Evolutionary conservation across 1,140 invertebrate species (phyloP).

Genomic region (Scaptomyza montana): DNA sequence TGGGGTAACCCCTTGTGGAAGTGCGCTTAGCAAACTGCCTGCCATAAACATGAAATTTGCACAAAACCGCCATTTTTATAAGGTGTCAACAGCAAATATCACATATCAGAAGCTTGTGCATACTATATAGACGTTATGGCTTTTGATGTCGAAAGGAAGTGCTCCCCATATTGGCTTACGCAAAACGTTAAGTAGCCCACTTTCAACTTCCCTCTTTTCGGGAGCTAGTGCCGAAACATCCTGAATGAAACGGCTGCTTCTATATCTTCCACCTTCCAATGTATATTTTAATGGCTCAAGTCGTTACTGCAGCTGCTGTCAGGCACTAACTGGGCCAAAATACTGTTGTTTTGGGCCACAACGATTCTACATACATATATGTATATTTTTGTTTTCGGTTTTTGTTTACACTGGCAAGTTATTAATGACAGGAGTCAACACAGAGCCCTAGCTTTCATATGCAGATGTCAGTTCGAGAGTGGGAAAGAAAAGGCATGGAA

Average conservation of each 20-base stretch:
- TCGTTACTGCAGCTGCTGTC: conserved; percentile 76
- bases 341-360: conserved; percentile 18
- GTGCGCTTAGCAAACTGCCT: conserved; percentile 55
- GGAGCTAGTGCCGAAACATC: conserved; percentile 3
- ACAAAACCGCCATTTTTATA: conserved; percentile 81
- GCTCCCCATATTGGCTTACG: conserved; percentile 71
- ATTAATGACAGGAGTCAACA: conserved; percentile 75
- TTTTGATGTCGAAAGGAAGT: conserved; percentile 59
- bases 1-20: conserved; percentile 9
- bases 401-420: conserved; percentile 61
- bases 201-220: conserved; percentile 47
- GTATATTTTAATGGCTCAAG: conserved; percentile 76
- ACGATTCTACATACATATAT: conserved; percentile 8
- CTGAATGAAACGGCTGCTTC: conserved; percentile 19
- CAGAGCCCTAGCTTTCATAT: conserved; percentile 58
- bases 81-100: conserved; percentile 77
- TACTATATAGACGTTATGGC: conserved; percentile 53
- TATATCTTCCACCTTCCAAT: conserved; percentile 11
- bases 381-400: conserved; percentile 17
- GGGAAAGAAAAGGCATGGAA: neutral
- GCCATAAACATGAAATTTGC: conserved; percentile 82
- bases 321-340: conserved; percentile 45
- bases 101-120: conserved; percentile 35
- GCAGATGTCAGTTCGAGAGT: conserved; percentile 43
- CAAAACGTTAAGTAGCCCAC: conserved; percentile 53